Evolutionary conservation across 2,888 invertebrate genomes (phyloP).

Genomic region (Lepeophtheirus nordmannii): DNA sequence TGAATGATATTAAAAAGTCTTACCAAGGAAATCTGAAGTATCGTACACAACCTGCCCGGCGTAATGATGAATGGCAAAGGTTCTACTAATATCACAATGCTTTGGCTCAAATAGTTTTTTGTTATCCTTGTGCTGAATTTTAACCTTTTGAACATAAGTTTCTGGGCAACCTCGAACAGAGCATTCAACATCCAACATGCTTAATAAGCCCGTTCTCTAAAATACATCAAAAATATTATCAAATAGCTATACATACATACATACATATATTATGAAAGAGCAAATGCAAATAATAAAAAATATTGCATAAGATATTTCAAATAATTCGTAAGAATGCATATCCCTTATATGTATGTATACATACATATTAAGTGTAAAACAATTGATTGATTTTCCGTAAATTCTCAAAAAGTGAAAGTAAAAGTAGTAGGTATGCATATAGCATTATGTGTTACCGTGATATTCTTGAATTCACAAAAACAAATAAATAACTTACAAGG

Average conservation of each 20-base stretch:
- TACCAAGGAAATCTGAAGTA: conserved; percentile 62
- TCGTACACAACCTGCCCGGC: conserved; percentile 72
- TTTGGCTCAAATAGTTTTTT: conserved; percentile 34
- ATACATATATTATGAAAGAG: neutral
- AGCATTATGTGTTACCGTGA: too few relatives aligned
- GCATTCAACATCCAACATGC: conserved; percentile 80
- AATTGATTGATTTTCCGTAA: too few relatives aligned
- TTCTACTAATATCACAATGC: conserved; percentile 35
- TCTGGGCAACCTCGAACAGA: conserved; percentile 64
- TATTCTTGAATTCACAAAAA: neutral
- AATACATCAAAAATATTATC: conserved; percentile 27
- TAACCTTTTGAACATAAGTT: conserved; percentile 61
- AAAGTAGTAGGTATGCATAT: too few relatives aligned
- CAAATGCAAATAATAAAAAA: conserved; percentile 13
- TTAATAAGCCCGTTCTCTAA: conserved; percentile 67
- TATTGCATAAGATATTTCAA: neutral
- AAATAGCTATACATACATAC: conserved; percentile 17
- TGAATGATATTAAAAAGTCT: conserved; percentile 17
- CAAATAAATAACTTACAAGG: conserved; percentile 40
- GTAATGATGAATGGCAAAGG: conserved; percentile 82
- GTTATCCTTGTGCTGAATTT: conserved; percentile 64
- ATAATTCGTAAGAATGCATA: too few relatives aligned
- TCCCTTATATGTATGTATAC: too few relatives aligned
- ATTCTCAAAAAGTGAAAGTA: neutral
- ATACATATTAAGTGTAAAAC: too few relatives aligned